Conservation (phyloP, 2,888 invertebrate species). For the Halictus quadricinctus region DNA sequence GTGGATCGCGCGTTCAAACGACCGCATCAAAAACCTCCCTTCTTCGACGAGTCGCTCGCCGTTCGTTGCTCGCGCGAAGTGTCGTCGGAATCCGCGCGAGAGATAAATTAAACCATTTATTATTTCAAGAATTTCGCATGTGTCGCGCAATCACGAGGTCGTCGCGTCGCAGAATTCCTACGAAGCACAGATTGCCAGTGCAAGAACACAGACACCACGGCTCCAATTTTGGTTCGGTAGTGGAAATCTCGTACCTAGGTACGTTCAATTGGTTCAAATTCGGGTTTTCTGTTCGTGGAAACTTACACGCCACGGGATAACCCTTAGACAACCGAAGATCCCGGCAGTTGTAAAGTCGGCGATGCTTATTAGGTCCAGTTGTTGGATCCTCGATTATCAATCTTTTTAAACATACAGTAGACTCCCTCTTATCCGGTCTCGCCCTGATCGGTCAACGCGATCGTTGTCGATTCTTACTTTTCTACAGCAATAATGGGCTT, state of each 20-base stretch:
- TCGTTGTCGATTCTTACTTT: no score
- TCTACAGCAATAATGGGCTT: no score
- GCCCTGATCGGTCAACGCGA: no score
- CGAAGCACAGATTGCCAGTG: background rate
- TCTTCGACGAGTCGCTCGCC: background rate
- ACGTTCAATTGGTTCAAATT: background rate
- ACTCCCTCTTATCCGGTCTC: no score
- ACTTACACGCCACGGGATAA: background rate
- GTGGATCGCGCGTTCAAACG: conserved; percentile 33
- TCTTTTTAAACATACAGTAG: background rate
- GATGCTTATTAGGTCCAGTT: background rate
- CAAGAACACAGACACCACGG: background rate
- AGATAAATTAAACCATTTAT: background rate
- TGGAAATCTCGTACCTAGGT: background rate
- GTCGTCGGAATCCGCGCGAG: background rate
- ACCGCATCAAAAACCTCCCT: conserved; percentile 25
- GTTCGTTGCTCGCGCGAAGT: background rate
- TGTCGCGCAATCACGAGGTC: background rate
- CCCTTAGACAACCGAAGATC: no score
- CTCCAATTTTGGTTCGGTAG: background rate
- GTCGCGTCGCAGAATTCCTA: background rate
- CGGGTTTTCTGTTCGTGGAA: background rate
- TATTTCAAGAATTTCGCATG: background rate
- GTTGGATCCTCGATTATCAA: background rate
- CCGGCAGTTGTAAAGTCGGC: no score